Evolutionary conservation across 2,888 invertebrate species (phyloP).

Genomic region (Cataglyphis cursor): DNA sequence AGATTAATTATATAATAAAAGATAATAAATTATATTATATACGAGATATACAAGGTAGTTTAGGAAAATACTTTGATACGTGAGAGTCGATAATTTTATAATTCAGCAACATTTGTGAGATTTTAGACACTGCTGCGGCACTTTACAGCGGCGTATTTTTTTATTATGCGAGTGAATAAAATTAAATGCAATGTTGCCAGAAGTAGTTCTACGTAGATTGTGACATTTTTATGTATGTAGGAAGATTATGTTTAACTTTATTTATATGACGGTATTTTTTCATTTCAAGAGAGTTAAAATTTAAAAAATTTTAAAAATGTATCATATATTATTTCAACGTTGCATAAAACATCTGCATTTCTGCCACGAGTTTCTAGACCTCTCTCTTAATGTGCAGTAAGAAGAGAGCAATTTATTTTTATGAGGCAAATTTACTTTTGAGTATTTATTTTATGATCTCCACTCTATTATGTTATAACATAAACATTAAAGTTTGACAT

Average conservation of each 20-base stretch:
- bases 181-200: neutral
- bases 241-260: neutral
- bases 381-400: neutral
- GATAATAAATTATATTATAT: no score
- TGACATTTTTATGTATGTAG: neutral
- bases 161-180: neutral
- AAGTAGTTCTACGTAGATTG: neutral
- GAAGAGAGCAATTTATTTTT: neutral
- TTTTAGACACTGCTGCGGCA: no score
- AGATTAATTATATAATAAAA: no score
- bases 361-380: neutral
- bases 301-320: neutral
- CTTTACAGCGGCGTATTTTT: neutral
- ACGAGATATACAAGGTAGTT: neutral
- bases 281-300: neutral
- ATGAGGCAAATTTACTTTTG: neutral
- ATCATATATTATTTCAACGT: neutral
- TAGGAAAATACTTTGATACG: neutral
- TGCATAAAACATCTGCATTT: neutral
- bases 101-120: neutral
- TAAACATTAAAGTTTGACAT: neutral
- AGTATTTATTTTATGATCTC: neutral
- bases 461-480: neutral
- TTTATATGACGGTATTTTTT: neutral
- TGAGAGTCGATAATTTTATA: neutral